Base-by-base conservation (phyloP, 2,797 vertebrate species). In the Corythornis leucogaster region DNA sequence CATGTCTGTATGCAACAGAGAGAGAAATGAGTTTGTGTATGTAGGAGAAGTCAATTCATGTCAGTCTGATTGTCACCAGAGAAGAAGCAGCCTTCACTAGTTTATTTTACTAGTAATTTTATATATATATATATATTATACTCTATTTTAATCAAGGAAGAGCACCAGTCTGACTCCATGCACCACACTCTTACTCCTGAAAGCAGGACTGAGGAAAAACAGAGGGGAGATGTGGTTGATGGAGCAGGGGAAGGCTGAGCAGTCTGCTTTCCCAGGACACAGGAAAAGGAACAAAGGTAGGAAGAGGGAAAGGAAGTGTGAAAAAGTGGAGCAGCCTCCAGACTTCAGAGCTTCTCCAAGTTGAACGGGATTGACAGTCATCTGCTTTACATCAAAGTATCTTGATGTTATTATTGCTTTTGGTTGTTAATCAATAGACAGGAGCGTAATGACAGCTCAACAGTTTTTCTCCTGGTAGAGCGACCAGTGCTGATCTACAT, bases 141-240 rank as follows among this genome's bases (percentile, higher is more conserved):
- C 15, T 67, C 9, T n/a, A 3, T 35, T 63, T 53, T 48, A 66
- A n/a, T 21, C 33, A 45, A 2, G 5, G 51, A 68, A 69, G 42
- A 59, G 35, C 64, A 80, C 16, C 46, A 43, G 31, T 33, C 15
- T 77, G 46, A 51, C 50, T 30, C 53, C 22, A 63, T 15, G 45
- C 59, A 42, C 15, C 1, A 1, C 6, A 9, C 40, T 45, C n/a
- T 48, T 17, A 40, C 38, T 26, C 31, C 5, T 1, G 3, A 70
- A 50, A 50, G 28, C 21, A 54, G 66, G 48, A 31, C 35, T 19
- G 43, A 53, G 22, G 21, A 20, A 40, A 62, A 55, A 18, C 6
- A 12, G 46, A 64, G 76, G 43, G 79, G 24, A 43, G 40, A 42
- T 4, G 20, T 59, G 38, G 10, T 6, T 53, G 30, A 48, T 3